Base-by-base conservation (phyloP, 2,888 invertebrate genomes). In the Hololepta plana region DNA sequence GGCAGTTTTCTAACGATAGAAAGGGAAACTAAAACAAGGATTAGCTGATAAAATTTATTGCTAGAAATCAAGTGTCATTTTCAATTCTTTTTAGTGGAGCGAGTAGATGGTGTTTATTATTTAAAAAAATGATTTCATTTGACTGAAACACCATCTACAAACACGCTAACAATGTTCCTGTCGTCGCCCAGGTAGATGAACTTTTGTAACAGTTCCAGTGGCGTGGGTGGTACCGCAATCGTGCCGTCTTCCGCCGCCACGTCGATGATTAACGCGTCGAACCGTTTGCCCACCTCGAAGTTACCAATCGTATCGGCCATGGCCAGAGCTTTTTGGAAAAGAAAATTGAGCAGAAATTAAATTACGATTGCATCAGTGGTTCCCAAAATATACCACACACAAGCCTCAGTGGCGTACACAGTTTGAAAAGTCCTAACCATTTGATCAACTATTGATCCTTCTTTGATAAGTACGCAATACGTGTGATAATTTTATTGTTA, bases 221-320 rank as follows among this genome's bases (percentile, higher is more conserved):
- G 53, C 10, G 32, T 12, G 9, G 6, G 6, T 7, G 6, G 55
- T 54, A 2, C 64, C 38, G 70, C 67, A 11, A 66, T 49, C 3
- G 60, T 57, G 5, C 66, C 57, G 7, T 49, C 46, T 8, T 49
- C 30, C 8, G 54, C 44, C 38, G 60, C 60, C n/a, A 73, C 59
- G 41, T 85, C 75, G 15, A 90, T 56, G 2, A 85, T 40, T 1
- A 91, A 54, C 0, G 87, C 88, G 58, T 91, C 91, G 41, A 91
- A 87, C 29, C 81, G 71, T 49, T 90, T 88, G 11, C 81, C 84
- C 4, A 67, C 49, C 37, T 63, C 58, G 41, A 91, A 82, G 53
- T 73, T 85, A 9, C 90, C 90, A 25, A 80, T 69, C 41, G 66
- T 58, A 20, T 72, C 49, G n/a, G 72, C 72, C 35, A 88, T 45